A percentile compares a stretch with the other conserved stretches of the same genome.
These are phyloP conservation scores for Zeus faber DNA, from an alignment of 2,113 vertebrate genomes.

Conservation along the genomic window DNA sequence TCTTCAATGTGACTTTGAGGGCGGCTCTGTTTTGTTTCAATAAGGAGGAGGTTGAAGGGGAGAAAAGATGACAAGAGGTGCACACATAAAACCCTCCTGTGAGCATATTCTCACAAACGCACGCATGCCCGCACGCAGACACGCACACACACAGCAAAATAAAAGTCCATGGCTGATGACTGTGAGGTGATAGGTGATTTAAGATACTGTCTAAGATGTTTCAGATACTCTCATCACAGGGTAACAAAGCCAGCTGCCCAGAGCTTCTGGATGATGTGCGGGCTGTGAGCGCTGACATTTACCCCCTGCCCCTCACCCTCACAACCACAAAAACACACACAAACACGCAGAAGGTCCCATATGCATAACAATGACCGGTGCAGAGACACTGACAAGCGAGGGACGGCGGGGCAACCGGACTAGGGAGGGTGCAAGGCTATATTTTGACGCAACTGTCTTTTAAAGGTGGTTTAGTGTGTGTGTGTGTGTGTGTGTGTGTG, in stretches of 20 bases:
- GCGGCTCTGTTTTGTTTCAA: constrained; percentile 32
- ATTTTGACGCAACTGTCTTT: constrained; percentile 39
- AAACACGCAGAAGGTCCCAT: constrained; percentile 26
- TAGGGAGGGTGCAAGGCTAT: constrained; percentile 28
- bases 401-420: constrained; percentile 18
- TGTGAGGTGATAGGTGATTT: too few relatives aligned
- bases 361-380: constrained; percentile 57
- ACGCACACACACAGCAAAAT: too few relatives aligned
- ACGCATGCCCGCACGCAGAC: background rate
- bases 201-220: too few relatives aligned
- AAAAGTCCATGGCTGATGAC: too few relatives aligned
- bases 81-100: too few relatives aligned
- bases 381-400: constrained; percentile 25
- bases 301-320: background rate
- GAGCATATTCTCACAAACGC: background rate
- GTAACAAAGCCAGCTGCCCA: too few relatives aligned
- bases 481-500: too few relatives aligned
- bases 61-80: too few relatives aligned
- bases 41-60: constrained; percentile 20
- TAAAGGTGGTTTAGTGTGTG: constrained; percentile 20
- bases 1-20: constrained; percentile 50
- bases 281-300: too few relatives aligned
- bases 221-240: too few relatives aligned
- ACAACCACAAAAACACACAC: constrained; percentile 12
- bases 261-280: too few relatives aligned